These are phyloP conservation scores for Merluccius polli DNA, from an alignment of 2,797 vertebrate genomes.

Conservation along the genomic window DNA sequence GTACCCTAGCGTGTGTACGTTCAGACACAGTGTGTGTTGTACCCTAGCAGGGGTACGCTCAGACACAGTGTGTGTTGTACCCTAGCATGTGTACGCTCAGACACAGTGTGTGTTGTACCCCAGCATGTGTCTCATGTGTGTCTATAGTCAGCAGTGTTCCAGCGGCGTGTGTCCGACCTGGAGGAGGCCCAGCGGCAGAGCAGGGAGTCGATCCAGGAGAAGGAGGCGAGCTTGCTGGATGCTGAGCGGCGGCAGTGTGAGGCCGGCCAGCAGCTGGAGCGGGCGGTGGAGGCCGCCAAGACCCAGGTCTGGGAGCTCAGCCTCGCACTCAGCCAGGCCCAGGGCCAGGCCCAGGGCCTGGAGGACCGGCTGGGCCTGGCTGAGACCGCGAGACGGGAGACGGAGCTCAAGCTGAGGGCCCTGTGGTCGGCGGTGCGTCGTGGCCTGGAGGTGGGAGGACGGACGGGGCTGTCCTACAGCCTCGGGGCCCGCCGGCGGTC, in stretches of 20 bases:
- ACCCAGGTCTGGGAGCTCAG: conserved; percentile 52
- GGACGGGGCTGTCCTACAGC: conserved; percentile 30
- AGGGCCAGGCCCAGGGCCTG: conserved; percentile 55
- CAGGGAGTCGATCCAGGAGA: conserved; percentile 57
- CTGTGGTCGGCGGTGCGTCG: conserved; percentile 65
- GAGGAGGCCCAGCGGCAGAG: conserved; percentile 53
- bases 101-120: not conserved
- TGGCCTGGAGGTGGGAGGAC: conserved; percentile 60
- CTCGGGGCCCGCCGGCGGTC: conserved; percentile 49
- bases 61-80: too few relatives aligned
- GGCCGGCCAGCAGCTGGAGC: conserved; percentile 45
- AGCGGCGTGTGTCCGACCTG: conserved; percentile 62
- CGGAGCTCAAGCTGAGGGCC: conserved; percentile 63
- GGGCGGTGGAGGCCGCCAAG: conserved; percentile 59
- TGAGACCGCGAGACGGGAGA: conserved; percentile 47
- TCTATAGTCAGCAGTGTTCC: conserved; percentile 69
- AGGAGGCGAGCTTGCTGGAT: conserved; percentile 52
- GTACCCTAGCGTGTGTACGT: too few relatives aligned
- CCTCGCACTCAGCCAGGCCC: conserved; percentile 53
- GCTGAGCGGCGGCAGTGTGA: conserved; percentile 61
- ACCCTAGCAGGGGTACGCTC: not conserved
- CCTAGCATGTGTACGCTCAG: too few relatives aligned
- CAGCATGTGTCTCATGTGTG: not conserved
- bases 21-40: conserved; percentile 28
- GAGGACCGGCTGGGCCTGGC: conserved; percentile 68